phyloP scores from a whole-genome alignment of 1,140 invertebrate genomes.

The Drosophila fuyamai region DNA sequence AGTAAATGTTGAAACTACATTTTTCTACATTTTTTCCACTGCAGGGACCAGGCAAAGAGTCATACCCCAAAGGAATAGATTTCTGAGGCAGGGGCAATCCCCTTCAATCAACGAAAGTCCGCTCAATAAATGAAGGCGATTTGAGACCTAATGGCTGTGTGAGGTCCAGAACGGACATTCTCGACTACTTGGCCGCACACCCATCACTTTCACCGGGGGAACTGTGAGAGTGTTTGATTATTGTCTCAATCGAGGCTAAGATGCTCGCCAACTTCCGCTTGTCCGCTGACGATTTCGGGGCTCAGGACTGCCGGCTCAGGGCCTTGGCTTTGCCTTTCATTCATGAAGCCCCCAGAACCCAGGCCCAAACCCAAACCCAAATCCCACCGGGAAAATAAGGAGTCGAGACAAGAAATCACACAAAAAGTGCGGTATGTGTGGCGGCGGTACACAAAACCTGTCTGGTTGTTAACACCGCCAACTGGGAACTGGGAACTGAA shows the following conservation, averaged over 20 bases:
- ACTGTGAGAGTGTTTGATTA: conserved; percentile 48
- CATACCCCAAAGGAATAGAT: conserved; percentile 26
- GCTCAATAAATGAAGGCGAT: conserved; percentile 47
- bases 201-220: conserved; percentile 39
- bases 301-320: conserved; percentile 4
- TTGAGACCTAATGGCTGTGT: conserved; percentile 46
- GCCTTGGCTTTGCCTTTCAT: conserved; percentile 65
- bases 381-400: conserved; percentile 77
- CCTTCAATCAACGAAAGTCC: conserved; percentile 52
- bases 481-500: conserved; percentile 23
- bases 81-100: conserved; percentile 11
- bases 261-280: conserved; percentile 65
- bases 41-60: conserved; percentile 5
- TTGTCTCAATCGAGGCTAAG: conserved; percentile 72
- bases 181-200: not conserved
- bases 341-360: conserved; percentile 58
- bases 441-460: conserved; percentile 61
- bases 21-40: conserved; percentile 1
- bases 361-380: conserved; percentile 53
- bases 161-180: conserved; percentile 31
- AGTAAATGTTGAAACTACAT: not conserved
- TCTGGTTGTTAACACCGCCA: conserved; percentile 56
- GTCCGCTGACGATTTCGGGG: conserved; percentile 51
- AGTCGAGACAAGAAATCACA: conserved; percentile 53
- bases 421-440: conserved; percentile 62